Evolutionary conservation across 2,888 invertebrate species (phyloP), one percentile per base, ranked within the genome.

Genomic region (Zygothrica quintamaculata): DNA sequence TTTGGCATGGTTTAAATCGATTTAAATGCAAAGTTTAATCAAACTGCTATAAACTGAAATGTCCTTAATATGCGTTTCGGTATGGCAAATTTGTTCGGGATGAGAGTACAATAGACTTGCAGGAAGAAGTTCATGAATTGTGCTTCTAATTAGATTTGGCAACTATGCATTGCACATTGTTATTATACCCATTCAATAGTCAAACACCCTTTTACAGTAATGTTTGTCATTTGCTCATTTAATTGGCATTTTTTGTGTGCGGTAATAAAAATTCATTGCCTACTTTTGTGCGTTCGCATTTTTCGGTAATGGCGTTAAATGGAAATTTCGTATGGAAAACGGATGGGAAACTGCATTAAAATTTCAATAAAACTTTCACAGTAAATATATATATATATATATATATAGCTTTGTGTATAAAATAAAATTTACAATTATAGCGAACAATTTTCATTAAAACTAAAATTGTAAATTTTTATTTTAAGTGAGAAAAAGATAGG

Each of bases 391-490:
- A 76, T 61, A 53, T 59, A 57, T 22, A 22, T 22, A 22, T 22
- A 22, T 22, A 22, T 22, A 22, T 22, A 31, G 16, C 13, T 26
- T 26, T 36, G 29, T 25, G 18, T 11, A 18, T 29, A 9, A 8
- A 15, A 37, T 16, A 56, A 33, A 36, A 48, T 36, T 40, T 60
- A 55, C 64, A 44, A 34, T 66, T 67, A 33, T 46, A 58, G 60
- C 43, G 55, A 51, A 65, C 42, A 79, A 66, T 76, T 78, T 77
- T 78, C 79, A 79, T 79, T 78, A 79, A 78, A 78, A 78, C 77
- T 79, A 79, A 77, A 78, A 78, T 78, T 77, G 71, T 71, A 78
- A n/a, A 74, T 79, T 78, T 79, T 70, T 59, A 59, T 61, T 22
- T 22, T 52, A 52, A 64, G 64, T 37, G 13, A 9, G 34, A n/a